Base-by-base conservation (phyloP, 2,797 vertebrate genomes). In the Ciconia nigra region DNA sequence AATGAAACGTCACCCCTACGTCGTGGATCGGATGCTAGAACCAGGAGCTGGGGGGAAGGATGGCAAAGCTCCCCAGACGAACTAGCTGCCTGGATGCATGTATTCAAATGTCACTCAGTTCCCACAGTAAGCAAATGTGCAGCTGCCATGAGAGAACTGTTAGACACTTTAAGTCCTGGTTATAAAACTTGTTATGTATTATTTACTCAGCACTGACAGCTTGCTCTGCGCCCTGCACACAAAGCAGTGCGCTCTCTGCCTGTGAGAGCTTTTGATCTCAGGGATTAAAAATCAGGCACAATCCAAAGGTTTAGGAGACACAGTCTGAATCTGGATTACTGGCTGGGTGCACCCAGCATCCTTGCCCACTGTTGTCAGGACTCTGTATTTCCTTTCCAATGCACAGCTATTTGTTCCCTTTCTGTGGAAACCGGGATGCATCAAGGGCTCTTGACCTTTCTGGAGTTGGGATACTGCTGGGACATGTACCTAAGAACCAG, bases 111-210 rank as follows among this genome's bases (percentile, higher is more conserved):
- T 83, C 87, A 91, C 35, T 86, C 85, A 69, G 13, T n/a, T 86
- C 82, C 83, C 35, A 65, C 58, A 79, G 85, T 52, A 83, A 83
- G 85, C 83, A 97, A 95, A 93, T 74, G 88, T 10, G 42, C 82
- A 95, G 87, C 83, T 96, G 90, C 65, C 76, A 44, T 0, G 2
- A 55, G 69, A 94, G 85, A 83, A 44, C 65, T 44, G 58, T 89
- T 82, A 90, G 61, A 70, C 37, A 51, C 57, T 94, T 90, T 81
- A 93, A 91, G 58, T 70, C 87, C 76, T 52, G 59, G 58, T 88
- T 89, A 84, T 88, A 94, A 95, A 89, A 93, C 85, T 82, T 91
- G 77, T 84, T 93, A 93, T 95, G 87, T 89, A 79, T 95, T 96
- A 93, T 96, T 97, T 95, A 95, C 87, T 87, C 69, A 57, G 39